phyloP scores from a whole-genome alignment of 2,888 invertebrate species.

The Drosophila greeni region DNA sequence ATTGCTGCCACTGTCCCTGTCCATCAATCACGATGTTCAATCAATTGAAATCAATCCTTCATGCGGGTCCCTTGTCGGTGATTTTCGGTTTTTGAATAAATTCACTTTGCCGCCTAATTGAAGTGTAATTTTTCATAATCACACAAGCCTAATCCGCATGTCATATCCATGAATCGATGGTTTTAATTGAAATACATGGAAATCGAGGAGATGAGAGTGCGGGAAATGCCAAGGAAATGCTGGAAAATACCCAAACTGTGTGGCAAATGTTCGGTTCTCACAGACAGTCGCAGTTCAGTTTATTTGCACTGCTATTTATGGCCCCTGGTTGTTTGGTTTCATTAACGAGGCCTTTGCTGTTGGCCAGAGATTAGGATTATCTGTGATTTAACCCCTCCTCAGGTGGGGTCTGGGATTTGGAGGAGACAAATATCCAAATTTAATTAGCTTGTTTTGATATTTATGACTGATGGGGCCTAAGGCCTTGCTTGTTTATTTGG shows the following conservation, averaged over 20 bases:
- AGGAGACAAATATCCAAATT: conserved; percentile 3
- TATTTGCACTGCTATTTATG: conserved; percentile 7
- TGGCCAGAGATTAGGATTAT: conserved; percentile 4
- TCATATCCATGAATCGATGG: conserved; percentile 21
- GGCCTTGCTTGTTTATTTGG: not conserved
- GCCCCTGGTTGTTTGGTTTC: conserved; percentile 8
- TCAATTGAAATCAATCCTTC: not conserved
- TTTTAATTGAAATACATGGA: conserved; percentile 34
- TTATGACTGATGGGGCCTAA: not conserved
- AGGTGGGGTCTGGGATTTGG: not conserved
- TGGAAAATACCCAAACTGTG: conserved; percentile 14
- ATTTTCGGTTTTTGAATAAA: conserved; percentile 28
- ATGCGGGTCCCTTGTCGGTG: conserved; percentile 28
- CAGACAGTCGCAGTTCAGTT: conserved; percentile 3
- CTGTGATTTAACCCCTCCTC: conserved; percentile 3
- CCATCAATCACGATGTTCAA: conserved; percentile 36
- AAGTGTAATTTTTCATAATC: conserved; percentile 56
- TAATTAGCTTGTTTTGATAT: conserved; percentile 8
- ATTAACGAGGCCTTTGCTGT: conserved; percentile 7
- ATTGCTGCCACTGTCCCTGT: conserved; percentile 27
- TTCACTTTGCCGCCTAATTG: conserved; percentile 37
- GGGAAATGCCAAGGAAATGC: conserved; percentile 11
- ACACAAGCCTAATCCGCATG: conserved; percentile 35
- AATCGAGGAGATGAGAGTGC: conserved; percentile 15
- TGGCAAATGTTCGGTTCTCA: conserved; percentile 9